These are phyloP conservation scores for Merops nubicus DNA, from an alignment of 2,113 vertebrate species.

Conservation along the genomic window DNA sequence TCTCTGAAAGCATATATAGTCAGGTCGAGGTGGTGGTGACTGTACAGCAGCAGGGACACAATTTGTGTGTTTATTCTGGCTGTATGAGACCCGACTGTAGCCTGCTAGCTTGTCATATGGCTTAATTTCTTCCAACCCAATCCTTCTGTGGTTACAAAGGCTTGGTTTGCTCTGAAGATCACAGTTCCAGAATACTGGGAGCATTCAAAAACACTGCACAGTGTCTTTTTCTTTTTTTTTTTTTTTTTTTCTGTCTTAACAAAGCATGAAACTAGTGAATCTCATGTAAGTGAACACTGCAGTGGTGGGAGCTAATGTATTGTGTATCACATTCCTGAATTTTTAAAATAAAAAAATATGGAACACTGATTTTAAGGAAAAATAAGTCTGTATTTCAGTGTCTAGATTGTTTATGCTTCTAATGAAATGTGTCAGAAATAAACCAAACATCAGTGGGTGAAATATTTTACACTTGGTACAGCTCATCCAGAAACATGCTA, in stretches of 20 bases:
- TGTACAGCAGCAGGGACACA: slow-evolving; percentile 23
- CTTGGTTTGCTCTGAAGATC: slow-evolving; percentile 15
- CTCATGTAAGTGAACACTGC: slow-evolving; percentile 40
- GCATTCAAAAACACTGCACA: slow-evolving; percentile 26
- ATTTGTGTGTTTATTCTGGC: slow-evolving; percentile 18
- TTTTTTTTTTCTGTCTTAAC: background rate
- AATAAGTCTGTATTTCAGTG: slow-evolving; percentile 34
- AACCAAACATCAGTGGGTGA: background rate
- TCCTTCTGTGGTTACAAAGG: background rate
- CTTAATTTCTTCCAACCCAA: background rate
- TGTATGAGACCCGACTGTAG: slow-evolving; percentile 4
- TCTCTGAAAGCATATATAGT: background rate
- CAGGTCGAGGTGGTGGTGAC: background rate
- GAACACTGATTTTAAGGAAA: slow-evolving; percentile 48
- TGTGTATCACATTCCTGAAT: slow-evolving; percentile 63
- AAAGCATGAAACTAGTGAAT: slow-evolving; percentile 26
- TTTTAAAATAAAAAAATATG: slow-evolving; percentile 46
- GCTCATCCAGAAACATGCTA: background rate
- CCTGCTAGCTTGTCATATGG: slow-evolving; percentile 28
- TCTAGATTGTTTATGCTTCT: background rate
- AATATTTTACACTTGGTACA: background rate
- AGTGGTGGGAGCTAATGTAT: slow-evolving; percentile 51
- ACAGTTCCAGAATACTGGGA: slow-evolving; percentile 2
- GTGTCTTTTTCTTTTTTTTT: background rate
- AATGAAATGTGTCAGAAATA: background rate